phyloP scores from a whole-genome alignment of 2,888 invertebrate species.

The Bellardia bayeri region DNA sequence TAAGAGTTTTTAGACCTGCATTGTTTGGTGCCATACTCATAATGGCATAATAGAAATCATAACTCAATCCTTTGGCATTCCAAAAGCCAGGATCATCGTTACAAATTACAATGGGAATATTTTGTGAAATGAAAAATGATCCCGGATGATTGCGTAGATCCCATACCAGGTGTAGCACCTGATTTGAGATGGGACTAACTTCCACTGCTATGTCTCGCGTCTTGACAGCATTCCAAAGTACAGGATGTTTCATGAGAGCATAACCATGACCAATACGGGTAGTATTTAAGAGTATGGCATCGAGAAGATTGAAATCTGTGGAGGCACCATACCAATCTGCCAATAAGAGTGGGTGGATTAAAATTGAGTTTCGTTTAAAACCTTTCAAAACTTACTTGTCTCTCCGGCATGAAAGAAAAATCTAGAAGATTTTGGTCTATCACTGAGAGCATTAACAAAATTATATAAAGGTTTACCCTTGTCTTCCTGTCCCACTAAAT shows the following conservation, averaged over 20 bases:
- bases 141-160: slow-evolving; percentile 89
- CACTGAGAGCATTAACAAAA: slow-evolving; percentile 77
- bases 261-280: slow-evolving; percentile 84
- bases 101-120: slow-evolving; percentile 87
- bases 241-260: slow-evolving; percentile 83
- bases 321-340: slow-evolving; percentile 85
- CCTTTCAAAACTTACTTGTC: slow-evolving; percentile 83
- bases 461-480: slow-evolving; percentile 85
- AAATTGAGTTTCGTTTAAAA: neutral
- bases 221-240: slow-evolving; percentile 81
- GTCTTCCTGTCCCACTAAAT: slow-evolving; percentile 89
- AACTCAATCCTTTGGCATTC: slow-evolving; percentile 87
- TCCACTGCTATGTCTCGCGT: slow-evolving; percentile 82
- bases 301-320: slow-evolving; percentile 86
- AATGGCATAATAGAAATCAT: slow-evolving; percentile 88
- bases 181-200: slow-evolving; percentile 83
- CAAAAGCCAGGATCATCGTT: slow-evolving; percentile 88
- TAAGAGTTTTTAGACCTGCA: slow-evolving; percentile 86
- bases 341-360: neutral
- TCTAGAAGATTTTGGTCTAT: slow-evolving; percentile 82
- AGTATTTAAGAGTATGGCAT: slow-evolving; percentile 82
- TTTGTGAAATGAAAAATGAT: slow-evolving; percentile 85
- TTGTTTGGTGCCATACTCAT: slow-evolving; percentile 87
- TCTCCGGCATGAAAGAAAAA: slow-evolving; percentile 89
- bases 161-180: slow-evolving; percentile 85